A percentile compares a stretch with the other conserved stretches of the same genome.
Conservation (phyloP, 2,113 vertebrate species). For the Gopherus evgoodei region DNA sequence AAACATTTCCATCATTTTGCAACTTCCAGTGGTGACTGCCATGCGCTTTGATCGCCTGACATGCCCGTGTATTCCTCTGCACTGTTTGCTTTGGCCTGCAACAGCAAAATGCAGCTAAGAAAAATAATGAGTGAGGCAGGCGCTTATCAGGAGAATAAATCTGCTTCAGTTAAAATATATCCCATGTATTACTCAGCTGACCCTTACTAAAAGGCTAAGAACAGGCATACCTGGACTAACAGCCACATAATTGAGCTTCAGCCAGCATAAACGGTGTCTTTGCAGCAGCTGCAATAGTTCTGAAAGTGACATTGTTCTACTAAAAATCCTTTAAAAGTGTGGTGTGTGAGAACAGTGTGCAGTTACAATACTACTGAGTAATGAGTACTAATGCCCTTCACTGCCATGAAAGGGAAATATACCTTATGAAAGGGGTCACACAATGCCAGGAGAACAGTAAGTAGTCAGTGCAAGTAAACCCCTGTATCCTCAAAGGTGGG, state of each 20-base stretch:
- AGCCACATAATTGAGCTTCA: background rate
- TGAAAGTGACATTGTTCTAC: background rate
- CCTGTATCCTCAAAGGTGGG: background rate
- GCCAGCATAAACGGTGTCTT: background rate
- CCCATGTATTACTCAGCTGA: background rate
- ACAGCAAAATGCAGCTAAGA: background rate
- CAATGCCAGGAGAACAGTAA: background rate
- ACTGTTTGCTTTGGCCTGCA: background rate
- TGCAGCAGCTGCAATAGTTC: background rate
- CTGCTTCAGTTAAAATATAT: background rate
- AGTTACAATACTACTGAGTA: background rate
- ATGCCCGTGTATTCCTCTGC: background rate
- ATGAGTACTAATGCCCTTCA: background rate
- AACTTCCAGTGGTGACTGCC: background rate
- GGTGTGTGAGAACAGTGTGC: background rate
- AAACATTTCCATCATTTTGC: background rate
- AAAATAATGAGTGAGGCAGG: constrained; percentile 1
- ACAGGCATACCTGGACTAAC: background rate
- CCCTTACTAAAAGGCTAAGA: constrained; percentile 35
- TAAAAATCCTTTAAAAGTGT: constrained; percentile 1
- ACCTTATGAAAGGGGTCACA: background rate
- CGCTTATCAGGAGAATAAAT: background rate
- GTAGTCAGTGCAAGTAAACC: background rate
- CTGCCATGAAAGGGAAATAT: background rate
- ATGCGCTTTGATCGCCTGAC: background rate